A percentile compares a stretch with the other conserved stretches of the same genome.
Conservation (phyloP, 2,888 invertebrate species). For the Aphodius sticticus region DNA sequence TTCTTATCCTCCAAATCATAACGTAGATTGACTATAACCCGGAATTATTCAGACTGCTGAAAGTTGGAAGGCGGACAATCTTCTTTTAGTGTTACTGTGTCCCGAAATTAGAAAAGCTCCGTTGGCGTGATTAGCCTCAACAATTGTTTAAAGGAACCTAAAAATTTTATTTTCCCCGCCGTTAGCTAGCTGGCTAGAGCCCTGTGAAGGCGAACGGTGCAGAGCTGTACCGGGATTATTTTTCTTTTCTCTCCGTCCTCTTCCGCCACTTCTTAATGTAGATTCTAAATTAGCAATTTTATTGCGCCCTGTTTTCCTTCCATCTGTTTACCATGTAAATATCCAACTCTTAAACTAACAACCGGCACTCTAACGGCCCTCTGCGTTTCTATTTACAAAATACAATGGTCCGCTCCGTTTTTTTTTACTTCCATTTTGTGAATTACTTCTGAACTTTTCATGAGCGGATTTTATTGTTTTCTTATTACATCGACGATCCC, state of each 20-base stretch:
- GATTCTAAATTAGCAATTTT: slow-evolving; percentile 29
- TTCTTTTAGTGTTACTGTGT: neutral
- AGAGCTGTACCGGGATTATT: neutral
- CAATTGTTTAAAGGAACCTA: neutral
- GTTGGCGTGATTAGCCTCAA: neutral
- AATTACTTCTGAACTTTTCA: neutral
- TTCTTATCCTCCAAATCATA: neutral
- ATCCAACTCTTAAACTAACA: slow-evolving; percentile 6
- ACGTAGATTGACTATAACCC: neutral
- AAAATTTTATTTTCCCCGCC: neutral
- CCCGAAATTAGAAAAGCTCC: neutral
- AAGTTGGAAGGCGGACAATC: neutral
- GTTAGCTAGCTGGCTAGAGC: neutral
- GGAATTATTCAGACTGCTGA: neutral
- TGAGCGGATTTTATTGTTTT: neutral
- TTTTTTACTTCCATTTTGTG: neutral
- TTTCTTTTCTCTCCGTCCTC: neutral
- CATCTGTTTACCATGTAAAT: slow-evolving; percentile 27
- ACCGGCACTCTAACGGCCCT: neutral
- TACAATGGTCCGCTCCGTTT: neutral
- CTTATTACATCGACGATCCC: neutral
- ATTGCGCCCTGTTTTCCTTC: slow-evolving; percentile 19
- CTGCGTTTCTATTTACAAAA: neutral
- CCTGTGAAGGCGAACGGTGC: neutral
- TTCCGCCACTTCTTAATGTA: slow-evolving; percentile 12